Conservation (phyloP, 2,888 invertebrate species). For the Drosophila histrio region DNA sequence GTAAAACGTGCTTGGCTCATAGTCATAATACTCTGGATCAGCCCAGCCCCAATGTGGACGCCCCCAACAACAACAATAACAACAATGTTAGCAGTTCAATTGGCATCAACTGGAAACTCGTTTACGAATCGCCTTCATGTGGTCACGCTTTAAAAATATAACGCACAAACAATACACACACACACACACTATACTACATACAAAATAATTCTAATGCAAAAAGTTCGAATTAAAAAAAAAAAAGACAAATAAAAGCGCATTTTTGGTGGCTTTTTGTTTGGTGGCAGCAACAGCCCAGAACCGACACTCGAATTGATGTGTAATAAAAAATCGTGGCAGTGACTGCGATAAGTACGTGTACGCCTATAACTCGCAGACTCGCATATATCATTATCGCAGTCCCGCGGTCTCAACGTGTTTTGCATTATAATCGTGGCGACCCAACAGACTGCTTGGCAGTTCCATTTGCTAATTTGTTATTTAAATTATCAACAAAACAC, state of each 20-base stretch:
- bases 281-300: slow-evolving; percentile 64
- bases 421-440: slow-evolving; percentile 66
- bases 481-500: slow-evolving; percentile 50
- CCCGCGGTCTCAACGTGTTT: slow-evolving; percentile 53
- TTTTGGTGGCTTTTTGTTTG: slow-evolving; percentile 34
- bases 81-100: slow-evolving; percentile 30
- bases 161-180: slow-evolving; percentile 17
- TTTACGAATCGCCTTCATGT: slow-evolving; percentile 53
- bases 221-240: slow-evolving; percentile 19
- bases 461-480: slow-evolving; percentile 64
- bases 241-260: slow-evolving; percentile 26
- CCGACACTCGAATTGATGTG: slow-evolving; percentile 46
- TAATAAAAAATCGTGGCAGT: slow-evolving; percentile 48
- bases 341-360: slow-evolving; percentile 31
- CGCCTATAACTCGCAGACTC: background rate
- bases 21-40: slow-evolving; percentile 12
- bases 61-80: slow-evolving; percentile 24
- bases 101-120: slow-evolving; percentile 56
- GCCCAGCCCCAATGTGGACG: slow-evolving; percentile 21
- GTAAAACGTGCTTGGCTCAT: slow-evolving; percentile 28
- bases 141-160: slow-evolving; percentile 78
- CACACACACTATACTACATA: slow-evolving; percentile 8
- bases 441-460: slow-evolving; percentile 69
- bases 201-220: slow-evolving; percentile 34
- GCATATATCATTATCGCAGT: slow-evolving; percentile 51